Evolutionary conservation across 2,888 invertebrate genomes (phyloP).

Genomic region (Dioctria rufipes): DNA sequence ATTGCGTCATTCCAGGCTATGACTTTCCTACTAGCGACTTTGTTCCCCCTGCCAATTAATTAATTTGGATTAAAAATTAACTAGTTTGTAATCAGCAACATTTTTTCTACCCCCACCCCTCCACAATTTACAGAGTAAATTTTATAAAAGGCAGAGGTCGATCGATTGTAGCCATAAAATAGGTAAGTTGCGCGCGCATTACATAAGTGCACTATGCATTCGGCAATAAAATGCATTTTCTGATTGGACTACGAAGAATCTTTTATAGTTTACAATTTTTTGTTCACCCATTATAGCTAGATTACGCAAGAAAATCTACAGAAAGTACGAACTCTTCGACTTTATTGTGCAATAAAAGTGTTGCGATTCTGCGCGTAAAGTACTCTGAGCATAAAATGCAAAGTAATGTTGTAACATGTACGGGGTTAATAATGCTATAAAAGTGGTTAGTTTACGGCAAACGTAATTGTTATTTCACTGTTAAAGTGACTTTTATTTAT

Average conservation of each 20-base stretch:
- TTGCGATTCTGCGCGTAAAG: conserved; percentile 15
- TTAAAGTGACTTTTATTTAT: conserved; percentile 46
- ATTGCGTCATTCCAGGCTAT: no score
- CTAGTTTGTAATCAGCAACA: no score
- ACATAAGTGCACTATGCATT: background rate
- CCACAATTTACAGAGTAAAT: conserved; percentile 1
- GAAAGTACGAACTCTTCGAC: conserved; percentile 5
- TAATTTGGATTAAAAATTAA: no score
- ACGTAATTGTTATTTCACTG: conserved; percentile 46
- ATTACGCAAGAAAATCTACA: conserved; percentile 29
- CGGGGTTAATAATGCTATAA: conserved; percentile 51
- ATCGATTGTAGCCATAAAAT: conserved; percentile 33
- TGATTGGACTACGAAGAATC: background rate
- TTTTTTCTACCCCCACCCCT: background rate
- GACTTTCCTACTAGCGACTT: no score
- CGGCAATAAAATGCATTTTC: background rate
- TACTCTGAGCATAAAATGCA: background rate
- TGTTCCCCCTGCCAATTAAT: no score
- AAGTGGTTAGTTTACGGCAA: conserved; percentile 48
- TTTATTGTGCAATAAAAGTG: conserved; percentile 30
- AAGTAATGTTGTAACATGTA: conserved; percentile 18
- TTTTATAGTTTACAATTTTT: background rate
- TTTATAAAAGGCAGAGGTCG: conserved; percentile 46
- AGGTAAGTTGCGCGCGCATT: conserved; percentile 6
- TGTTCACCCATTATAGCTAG: background rate